phyloP scores from a whole-genome alignment of 2,888 invertebrate species.

The Disparrhopalites patrizii region DNA sequence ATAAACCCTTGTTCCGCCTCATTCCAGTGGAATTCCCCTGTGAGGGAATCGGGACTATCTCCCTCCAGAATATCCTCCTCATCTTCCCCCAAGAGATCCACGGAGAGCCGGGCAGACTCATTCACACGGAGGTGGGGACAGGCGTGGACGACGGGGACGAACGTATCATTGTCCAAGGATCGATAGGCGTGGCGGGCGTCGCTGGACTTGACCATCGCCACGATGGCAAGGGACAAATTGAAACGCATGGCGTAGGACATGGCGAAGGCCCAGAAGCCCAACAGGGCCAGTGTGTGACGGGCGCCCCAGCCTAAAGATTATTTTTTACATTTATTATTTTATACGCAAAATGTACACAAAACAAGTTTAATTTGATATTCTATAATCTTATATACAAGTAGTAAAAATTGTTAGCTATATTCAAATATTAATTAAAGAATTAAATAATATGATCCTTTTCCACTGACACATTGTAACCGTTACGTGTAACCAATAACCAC shows the following conservation, averaged over 20 bases:
- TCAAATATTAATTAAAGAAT: no score
- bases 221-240: constrained; percentile 43
- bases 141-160: not conserved
- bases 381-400: no score
- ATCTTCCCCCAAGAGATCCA: not conserved
- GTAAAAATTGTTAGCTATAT: no score
- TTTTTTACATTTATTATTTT: no score
- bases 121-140: not conserved
- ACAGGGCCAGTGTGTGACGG: constrained; percentile 40
- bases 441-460: no score
- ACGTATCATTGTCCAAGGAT: not conserved
- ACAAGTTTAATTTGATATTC: no score
- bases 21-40: constrained; percentile 33
- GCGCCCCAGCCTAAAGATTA: constrained; percentile 48
- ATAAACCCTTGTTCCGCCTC: constrained; percentile 36
- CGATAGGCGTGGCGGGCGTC: not conserved
- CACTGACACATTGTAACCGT: no score
- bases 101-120: not conserved
- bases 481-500: no score
- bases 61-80: not conserved
- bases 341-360: no score
- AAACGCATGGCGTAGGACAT: constrained; percentile 47
- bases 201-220: constrained; percentile 15
- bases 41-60: not conserved
- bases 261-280: constrained; percentile 45